Percentiles rank a stretch among this genome's conserved stretches.
Evolutionary conservation across 2,888 invertebrate genomes (phyloP).

Genomic region (Eucera pruinosa): DNA sequence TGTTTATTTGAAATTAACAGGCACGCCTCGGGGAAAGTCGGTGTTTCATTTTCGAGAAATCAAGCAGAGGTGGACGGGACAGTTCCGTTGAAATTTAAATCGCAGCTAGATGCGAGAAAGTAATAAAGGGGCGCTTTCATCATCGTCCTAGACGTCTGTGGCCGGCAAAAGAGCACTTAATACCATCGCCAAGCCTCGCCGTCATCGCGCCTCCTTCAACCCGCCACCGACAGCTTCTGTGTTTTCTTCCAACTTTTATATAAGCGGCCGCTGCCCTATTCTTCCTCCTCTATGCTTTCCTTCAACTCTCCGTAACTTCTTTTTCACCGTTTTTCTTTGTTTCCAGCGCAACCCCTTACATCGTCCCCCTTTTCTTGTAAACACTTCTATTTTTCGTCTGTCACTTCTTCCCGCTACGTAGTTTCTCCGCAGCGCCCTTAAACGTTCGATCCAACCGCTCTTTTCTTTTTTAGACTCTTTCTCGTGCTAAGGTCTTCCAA

Average conservation of each 20-base stretch:
- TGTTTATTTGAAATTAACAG: constrained; percentile 17
- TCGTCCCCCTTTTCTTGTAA: constrained; percentile 7
- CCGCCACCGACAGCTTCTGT: constrained; percentile 57
- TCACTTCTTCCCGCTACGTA: constrained; percentile 2
- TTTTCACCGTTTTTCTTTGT: constrained; percentile 18
- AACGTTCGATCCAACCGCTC: constrained; percentile 16
- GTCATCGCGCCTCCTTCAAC: constrained; percentile 59
- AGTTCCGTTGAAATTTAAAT: constrained; percentile 66
- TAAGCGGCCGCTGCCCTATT: constrained; percentile 49
- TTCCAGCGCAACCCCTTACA: constrained; percentile 16
- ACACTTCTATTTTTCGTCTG: constrained; percentile 37
- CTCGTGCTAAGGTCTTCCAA: too few relatives aligned
- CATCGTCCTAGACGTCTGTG: constrained; percentile 59
- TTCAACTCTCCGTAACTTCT: constrained; percentile 24
- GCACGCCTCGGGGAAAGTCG: not conserved
- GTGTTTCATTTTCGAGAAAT: constrained; percentile 23
- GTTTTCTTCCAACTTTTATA: constrained; percentile 66
- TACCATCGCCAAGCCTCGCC: constrained; percentile 58
- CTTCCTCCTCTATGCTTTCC: constrained; percentile 25
- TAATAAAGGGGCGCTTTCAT: constrained; percentile 69
- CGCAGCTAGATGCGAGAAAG: constrained; percentile 62
- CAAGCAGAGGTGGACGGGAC: constrained; percentile 15
- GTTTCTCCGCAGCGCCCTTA: not conserved
- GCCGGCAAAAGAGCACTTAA: constrained; percentile 66
- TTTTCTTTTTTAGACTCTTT: too few relatives aligned